Base-by-base conservation (phyloP, 1,140 invertebrate genomes). In the Chironomus striatipennis region DNA sequence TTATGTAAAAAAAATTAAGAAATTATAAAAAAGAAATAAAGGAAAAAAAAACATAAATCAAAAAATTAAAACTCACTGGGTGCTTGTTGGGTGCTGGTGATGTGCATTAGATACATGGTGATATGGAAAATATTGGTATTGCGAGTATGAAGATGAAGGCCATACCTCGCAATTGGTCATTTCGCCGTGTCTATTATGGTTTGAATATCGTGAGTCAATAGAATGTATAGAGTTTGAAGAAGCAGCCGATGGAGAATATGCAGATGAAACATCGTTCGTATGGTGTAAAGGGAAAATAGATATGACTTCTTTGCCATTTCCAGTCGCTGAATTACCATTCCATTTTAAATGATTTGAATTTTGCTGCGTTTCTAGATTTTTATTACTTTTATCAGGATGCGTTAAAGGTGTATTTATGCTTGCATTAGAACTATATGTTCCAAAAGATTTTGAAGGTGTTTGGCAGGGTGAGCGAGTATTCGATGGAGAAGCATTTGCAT, bases 381-480 rank as follows among this genome's bases (percentile, higher is more conserved):
- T 73, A 20, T 43, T 12, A 3, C 67, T n/a, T 5, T 73, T n/a
- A 0, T 43, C 42, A 17, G 8, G 17, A 18, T 43, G 73, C 17
- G 77, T 17, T 43, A 76, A 73, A 12, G 77, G 75, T 17, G 47
- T 65, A 73, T 81, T 75, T 5, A 74, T 79, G 57, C 76, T 73
- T 17, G 70, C 77, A 76, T 42, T 75, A 34, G 24, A 34, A 67
- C 20, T 75, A 77, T 47, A 65, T 18, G 21, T 7, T 17, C 43
- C 81, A 74, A 81, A 81, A 34, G 78, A 73, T 0, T 80, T 77
- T 0, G 74, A 34, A 34, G 24, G 74, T 20, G 74, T 76, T 34
- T 47, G 20, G 7, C 6, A 82, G 4, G 85, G 81, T 18, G 84
- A 84, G 73, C 85, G 83, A 73, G 84, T 84, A 74, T 83, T 84